phyloP scores from a whole-genome alignment of 2,113 vertebrate species.

The Gambusia affinis region DNA sequence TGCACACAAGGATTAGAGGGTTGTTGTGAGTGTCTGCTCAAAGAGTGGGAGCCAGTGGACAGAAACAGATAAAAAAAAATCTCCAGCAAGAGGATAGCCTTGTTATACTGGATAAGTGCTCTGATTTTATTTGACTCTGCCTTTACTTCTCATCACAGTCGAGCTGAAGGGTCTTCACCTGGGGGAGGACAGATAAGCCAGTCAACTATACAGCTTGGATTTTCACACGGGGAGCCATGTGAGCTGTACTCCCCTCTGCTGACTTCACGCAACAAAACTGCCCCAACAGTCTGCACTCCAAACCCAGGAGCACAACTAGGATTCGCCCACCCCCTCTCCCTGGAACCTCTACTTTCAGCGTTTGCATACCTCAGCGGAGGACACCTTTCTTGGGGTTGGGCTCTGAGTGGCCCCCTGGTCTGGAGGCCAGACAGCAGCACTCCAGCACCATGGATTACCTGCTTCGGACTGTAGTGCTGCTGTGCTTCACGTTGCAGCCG shows the following conservation, averaged over 20 bases:
- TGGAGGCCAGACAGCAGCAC: constrained; percentile 76
- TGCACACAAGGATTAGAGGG: constrained; percentile 77
- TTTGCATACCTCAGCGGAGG: constrained; percentile 48
- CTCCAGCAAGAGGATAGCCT: constrained; percentile 46
- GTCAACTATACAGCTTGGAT: constrained; percentile 68
- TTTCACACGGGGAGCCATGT: constrained; percentile 81
- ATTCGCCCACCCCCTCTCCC: constrained; percentile 30
- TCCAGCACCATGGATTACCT: constrained; percentile 92
- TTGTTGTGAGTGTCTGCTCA: constrained; percentile 75
- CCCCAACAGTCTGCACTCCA: constrained; percentile 33
- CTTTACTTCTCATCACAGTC: constrained; percentile 19
- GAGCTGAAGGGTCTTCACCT: constrained; percentile 61
- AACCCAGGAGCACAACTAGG: constrained; percentile 65
- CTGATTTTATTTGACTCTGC: constrained; percentile 36
- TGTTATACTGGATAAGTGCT: constrained; percentile 54
- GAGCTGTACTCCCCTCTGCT: constrained; percentile 64
- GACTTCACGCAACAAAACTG: constrained; percentile 56
- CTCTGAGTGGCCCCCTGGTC: constrained; percentile 77
- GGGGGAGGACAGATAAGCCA: constrained; percentile 61
- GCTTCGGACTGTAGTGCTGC: constrained; percentile 88
- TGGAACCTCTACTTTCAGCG: constrained; percentile 56
- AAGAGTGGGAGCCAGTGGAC: constrained; percentile 59
- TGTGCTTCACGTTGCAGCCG: constrained; percentile 87
- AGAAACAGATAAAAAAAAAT: constrained; percentile 33
- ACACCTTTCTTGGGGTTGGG: constrained; percentile 68